phyloP scores from a whole-genome alignment of 2,113 vertebrate species.

The Osmerus eperlanus region DNA sequence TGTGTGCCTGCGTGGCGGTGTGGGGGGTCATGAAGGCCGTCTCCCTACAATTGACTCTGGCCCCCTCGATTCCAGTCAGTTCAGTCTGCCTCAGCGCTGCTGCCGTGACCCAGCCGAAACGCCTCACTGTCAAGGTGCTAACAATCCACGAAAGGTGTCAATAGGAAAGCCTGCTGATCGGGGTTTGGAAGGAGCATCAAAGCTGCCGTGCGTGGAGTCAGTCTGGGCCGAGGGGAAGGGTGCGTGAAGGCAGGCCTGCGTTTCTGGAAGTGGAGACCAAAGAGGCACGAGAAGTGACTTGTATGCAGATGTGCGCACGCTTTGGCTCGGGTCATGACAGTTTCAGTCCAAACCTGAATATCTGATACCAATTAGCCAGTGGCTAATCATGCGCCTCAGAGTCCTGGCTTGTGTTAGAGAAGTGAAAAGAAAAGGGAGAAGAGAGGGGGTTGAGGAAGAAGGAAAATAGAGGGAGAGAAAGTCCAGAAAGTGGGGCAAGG shows the following conservation, averaged over 20 bases:
- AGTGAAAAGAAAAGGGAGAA: constrained; percentile 26
- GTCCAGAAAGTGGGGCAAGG: constrained; percentile 30
- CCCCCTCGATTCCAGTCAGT: background rate
- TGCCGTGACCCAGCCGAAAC: constrained; percentile 41
- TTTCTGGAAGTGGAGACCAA: constrained; percentile 48
- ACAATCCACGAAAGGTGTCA: constrained; percentile 64
- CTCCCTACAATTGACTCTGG: too few species aligned
- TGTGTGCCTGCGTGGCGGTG: constrained; percentile 10
- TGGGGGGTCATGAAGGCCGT: background rate
- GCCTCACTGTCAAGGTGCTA: constrained; percentile 55
- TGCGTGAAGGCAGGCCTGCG: constrained; percentile 47
- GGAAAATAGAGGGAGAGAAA: constrained; percentile 21
- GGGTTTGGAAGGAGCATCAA: constrained; percentile 52
- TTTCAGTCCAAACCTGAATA: constrained; percentile 63
- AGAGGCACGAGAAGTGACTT: constrained; percentile 36
- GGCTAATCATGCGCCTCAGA: constrained; percentile 61
- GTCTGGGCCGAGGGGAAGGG: constrained; percentile 1
- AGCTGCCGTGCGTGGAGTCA: constrained; percentile 36
- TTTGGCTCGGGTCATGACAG: constrained; percentile 45
- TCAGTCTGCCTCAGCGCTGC: background rate
- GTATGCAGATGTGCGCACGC: constrained; percentile 58
- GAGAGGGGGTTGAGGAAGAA: constrained; percentile 15
- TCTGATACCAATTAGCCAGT: constrained; percentile 72
- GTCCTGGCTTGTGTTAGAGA: constrained; percentile 57
- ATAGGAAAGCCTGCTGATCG: constrained; percentile 54